Evolutionary conservation across 2,888 invertebrate genomes (phyloP), one percentile per base, ranked within the genome.

Genomic region (Drosophila macrospina): DNA sequence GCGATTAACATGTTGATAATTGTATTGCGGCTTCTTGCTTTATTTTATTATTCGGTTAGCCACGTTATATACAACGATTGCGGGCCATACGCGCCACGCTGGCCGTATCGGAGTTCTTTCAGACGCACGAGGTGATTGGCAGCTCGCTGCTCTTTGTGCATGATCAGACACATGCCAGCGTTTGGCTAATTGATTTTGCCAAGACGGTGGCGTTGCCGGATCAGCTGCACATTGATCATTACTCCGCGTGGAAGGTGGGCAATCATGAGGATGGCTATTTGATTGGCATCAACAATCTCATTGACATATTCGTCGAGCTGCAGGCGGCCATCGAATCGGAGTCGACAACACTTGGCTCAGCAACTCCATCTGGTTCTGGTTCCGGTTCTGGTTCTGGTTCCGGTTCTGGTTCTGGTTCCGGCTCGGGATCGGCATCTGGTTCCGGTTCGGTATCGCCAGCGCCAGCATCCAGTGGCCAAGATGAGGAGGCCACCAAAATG

Each of bases 121-220:
- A 95, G 84, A 94, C 95, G 7, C 99, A 99, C 92, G 99, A 99
- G 94, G 95, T 98, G 50, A 98, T 98, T 84, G 98, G 98, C 72
- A 98, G 98, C 92, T 98, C 98, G 24, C 93, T 99, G 64, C 94
- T 99, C 62, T 97, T 99, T 91, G 98, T 99, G 56, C 98, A 98
- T 93, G 98, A 99, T 92, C 94, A 95, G 60, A 94, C 94, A 77
- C 96, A 95, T 90, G 97, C 98, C 28, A 97, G 97, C 70, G 95
- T 98, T 11, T 99, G 99, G 99, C 94, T 99, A 93, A 99, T 99
- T 78, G 99, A 99, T 93, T 99, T 99, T 91, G 98, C 99, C 48
- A 99, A 99, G 93, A 98, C 98, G 0, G 94, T 97, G 45, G 94
- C 95, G 11, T 93, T 98, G 36, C 97, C 98, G 0, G 94, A 94